Percentiles rank a stretch among this genome's conserved stretches.
These are phyloP conservation scores for Eupithecia pulchellata DNA, from an alignment of 2,888 invertebrate genomes.

Conservation along the genomic window DNA sequence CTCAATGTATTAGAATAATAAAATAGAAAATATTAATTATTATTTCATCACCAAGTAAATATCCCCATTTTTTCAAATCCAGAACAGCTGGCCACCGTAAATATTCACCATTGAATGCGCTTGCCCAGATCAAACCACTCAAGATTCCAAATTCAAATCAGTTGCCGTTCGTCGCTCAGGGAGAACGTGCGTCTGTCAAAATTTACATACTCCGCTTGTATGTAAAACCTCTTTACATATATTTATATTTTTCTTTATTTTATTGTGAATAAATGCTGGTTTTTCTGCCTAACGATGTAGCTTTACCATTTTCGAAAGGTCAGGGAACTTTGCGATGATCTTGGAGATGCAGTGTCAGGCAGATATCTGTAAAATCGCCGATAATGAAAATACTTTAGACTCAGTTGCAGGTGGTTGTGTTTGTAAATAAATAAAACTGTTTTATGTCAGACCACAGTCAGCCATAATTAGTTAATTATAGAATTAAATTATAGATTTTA, in stretches of 20 bases:
- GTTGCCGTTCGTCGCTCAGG: slow-evolving; percentile 68
- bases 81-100: slow-evolving; percentile 48
- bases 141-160: slow-evolving; percentile 82
- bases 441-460: too few relatives aligned
- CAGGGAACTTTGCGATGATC: neutral
- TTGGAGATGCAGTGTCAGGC: neutral
- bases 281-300: slow-evolving; percentile 74
- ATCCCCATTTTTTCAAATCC: neutral
- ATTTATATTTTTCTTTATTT: slow-evolving; percentile 49
- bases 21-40: neutral
- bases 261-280: slow-evolving; percentile 63
- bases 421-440: too few relatives aligned
- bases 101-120: slow-evolving; percentile 77
- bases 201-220: slow-evolving; percentile 79
- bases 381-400: neutral
- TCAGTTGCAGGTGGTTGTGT: too few relatives aligned
- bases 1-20: too few relatives aligned
- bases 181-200: slow-evolving; percentile 65
- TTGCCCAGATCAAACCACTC: slow-evolving; percentile 58
- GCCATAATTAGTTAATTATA: too few relatives aligned
- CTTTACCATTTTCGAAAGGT: slow-evolving; percentile 61
- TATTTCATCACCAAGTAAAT: neutral
- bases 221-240: slow-evolving; percentile 57
- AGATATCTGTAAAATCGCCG: neutral
- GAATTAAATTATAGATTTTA: too few relatives aligned